Percentiles rank a stretch among this genome's conserved stretches.
These are phyloP conservation scores for Eupithecia abbreviata DNA, from an alignment of 2,888 invertebrate genomes.

Conservation along the genomic window DNA sequence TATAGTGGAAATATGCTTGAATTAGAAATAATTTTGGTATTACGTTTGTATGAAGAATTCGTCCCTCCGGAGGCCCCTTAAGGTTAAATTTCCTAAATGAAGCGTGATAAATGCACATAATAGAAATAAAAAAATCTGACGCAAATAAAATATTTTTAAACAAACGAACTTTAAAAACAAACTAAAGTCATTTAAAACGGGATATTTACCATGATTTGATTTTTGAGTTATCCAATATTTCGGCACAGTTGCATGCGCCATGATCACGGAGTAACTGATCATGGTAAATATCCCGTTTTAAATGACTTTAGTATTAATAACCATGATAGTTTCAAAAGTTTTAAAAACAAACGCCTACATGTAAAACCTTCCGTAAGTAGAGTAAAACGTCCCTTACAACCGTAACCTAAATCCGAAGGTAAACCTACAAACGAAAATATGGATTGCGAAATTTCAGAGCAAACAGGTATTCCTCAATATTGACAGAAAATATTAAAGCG, in stretches of 20 bases:
- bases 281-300: too few relatives aligned
- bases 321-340: too few relatives aligned
- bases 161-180: background rate
- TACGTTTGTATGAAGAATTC: too few relatives aligned
- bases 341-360: background rate
- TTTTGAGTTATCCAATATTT: too few relatives aligned
- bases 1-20: too few relatives aligned
- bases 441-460: slow-evolving; percentile 18
- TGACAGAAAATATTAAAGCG: slow-evolving; percentile 39
- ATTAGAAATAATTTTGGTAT: too few relatives aligned
- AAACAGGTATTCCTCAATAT: slow-evolving; percentile 30
- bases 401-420: slow-evolving; percentile 16
- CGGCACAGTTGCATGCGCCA: too few relatives aligned
- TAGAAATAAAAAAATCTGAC: background rate
- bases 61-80: too few relatives aligned
- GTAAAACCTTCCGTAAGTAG: background rate
- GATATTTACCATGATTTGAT: too few relatives aligned
- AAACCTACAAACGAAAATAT: slow-evolving; percentile 20
- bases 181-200: too few relatives aligned
- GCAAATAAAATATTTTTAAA: background rate
- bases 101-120: background rate
- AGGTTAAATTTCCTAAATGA: background rate
- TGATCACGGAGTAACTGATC: too few relatives aligned
- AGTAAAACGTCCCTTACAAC: background rate
- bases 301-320: too few relatives aligned